These are phyloP conservation scores for Pseudorasbora parva DNA, from an alignment of 2,113 vertebrate species.

Conservation along the genomic window DNA sequence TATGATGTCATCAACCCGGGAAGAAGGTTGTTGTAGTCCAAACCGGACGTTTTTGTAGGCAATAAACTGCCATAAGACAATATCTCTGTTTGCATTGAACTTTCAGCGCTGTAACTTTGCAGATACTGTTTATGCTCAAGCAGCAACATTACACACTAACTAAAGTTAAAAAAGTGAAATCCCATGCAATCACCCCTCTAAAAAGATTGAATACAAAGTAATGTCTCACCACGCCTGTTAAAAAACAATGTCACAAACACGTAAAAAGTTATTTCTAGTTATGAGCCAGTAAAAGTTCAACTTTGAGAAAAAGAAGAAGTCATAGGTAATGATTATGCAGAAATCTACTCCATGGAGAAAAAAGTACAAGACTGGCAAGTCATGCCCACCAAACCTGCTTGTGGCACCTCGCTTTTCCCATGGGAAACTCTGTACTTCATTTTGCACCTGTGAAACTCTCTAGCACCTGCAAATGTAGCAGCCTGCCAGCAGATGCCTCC, in stretches of 20 bases:
- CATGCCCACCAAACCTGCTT: neutral
- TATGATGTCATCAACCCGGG: too few relatives aligned
- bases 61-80: too few relatives aligned
- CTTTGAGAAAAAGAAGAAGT: neutral
- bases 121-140: too few relatives aligned
- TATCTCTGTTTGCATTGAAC: too few relatives aligned
- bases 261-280: neutral
- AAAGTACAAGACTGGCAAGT: neutral
- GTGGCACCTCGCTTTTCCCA: neutral
- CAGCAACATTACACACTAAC: too few relatives aligned
- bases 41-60: too few relatives aligned
- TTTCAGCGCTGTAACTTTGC: too few relatives aligned
- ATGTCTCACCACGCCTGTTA: neutral
- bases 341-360: neutral
- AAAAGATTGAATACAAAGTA: neutral
- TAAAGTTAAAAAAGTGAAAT: too few relatives aligned
- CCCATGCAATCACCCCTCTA: too few relatives aligned
- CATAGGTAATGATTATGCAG: neutral
- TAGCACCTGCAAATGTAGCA: conserved; percentile 9
- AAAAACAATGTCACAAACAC: neutral
- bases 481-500: neutral
- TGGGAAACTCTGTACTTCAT: conserved; percentile 15
- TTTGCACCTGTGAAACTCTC: conserved; percentile 1
- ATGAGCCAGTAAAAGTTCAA: neutral
- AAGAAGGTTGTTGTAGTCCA: too few relatives aligned